phyloP scores from a whole-genome alignment of 53 echinoderm and acorn worm species.

The Actinopyga echinites region DNA sequence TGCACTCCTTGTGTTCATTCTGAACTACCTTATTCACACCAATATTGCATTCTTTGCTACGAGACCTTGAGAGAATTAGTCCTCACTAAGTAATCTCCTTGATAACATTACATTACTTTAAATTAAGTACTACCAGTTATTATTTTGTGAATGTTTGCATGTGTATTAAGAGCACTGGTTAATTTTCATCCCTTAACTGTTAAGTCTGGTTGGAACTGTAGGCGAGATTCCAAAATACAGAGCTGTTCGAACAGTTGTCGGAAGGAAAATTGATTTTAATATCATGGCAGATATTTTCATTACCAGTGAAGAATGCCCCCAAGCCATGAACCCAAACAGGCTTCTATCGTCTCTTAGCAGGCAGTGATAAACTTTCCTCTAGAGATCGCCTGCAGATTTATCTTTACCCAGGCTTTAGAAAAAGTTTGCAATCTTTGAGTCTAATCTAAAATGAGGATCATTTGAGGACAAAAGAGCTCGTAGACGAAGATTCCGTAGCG shows the following conservation, averaged over 20 bases:
- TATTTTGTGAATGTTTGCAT: too few relatives aligned
- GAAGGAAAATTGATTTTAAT: constrained; percentile 34
- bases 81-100: too few relatives aligned
- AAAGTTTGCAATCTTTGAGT: constrained; percentile 10
- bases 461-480: constrained; percentile 19
- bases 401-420: neutral
- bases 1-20: too few relatives aligned
- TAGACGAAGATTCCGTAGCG: neutral
- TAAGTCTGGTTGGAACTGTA: too few relatives aligned
- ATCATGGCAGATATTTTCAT: constrained; percentile 36
- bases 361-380: constrained; percentile 6
- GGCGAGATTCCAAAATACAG: too few relatives aligned
- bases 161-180: too few relatives aligned
- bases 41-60: too few relatives aligned
- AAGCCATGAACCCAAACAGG: constrained; percentile 4
- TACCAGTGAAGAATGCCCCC: constrained; percentile 3
- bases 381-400: constrained; percentile 18
- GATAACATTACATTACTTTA: too few relatives aligned
- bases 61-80: too few relatives aligned
- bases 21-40: too few relatives aligned
- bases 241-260: constrained; percentile 27
- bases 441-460: constrained; percentile 26
- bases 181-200: too few relatives aligned
- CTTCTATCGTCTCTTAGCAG: neutral
- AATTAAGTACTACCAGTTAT: too few relatives aligned